Conservation (phyloP, 2,888 invertebrate genomes). For the Ernsta delagoae region DNA sequence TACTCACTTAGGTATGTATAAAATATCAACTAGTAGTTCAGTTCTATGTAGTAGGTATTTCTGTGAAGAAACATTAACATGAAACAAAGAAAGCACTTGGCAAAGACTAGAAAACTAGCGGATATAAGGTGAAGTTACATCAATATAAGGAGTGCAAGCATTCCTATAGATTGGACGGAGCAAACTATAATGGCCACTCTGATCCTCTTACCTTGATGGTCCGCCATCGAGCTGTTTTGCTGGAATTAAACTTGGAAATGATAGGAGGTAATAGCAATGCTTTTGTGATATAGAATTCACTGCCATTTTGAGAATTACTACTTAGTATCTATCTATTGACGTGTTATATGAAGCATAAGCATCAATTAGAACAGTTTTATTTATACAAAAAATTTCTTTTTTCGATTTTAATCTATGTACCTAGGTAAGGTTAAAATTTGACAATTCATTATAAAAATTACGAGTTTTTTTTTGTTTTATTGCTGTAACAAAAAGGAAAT, state of each 20-base stretch:
- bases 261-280: conserved; percentile 16
- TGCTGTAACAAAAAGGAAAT: no score
- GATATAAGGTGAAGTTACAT: conserved; percentile 30
- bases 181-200: conserved; percentile 58
- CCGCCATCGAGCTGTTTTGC: conserved; percentile 54
- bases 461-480: no score
- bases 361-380: no score
- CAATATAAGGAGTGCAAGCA: conserved; percentile 32
- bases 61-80: neutral
- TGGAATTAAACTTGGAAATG: conserved; percentile 31
- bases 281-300: conserved; percentile 14
- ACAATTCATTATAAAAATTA: no score
- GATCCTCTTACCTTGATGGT: conserved; percentile 74
- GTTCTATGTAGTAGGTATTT: neutral
- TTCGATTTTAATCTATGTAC: no score
- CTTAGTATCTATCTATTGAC: no score
- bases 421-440: no score
- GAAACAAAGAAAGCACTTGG: conserved; percentile 8
- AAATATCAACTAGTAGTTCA: no score
- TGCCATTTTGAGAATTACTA: conserved; percentile 1
- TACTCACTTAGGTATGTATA: no score
- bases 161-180: conserved; percentile 51
- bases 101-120: conserved; percentile 16
- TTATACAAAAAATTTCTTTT: no score
- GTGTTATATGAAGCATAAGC: no score